Base-by-base conservation (phyloP, 2,797 vertebrate genomes). In the Darevskia mixta region DNA sequence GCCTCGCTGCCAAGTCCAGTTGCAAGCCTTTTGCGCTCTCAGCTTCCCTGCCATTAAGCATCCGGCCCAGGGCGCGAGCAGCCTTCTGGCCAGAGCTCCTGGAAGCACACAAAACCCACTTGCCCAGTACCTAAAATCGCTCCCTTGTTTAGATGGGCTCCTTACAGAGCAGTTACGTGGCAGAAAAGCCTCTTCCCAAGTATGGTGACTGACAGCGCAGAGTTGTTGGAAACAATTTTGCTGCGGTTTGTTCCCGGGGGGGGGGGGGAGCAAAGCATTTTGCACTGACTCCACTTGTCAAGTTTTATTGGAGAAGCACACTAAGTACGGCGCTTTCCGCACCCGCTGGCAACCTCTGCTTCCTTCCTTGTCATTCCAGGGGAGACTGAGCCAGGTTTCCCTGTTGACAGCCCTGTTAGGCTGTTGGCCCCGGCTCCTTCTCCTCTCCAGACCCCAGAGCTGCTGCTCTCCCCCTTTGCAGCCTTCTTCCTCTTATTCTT, bases 81-180 rank as follows among this genome's bases (percentile, higher is more conserved):
- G 6, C 25, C 58, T 49, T 5, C 0, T 1, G 61, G 25, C 17
- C 49, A 38, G 1, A 66, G 32, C 10, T 35, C 82, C 23, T 69
- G 64, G 20, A 49, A 86, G 41, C 55, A 15, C 41, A 71, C 4
- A 8, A 17, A 3, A 25, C 17, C 81, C 87, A 18, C 0, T 73
- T 86, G 83, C 18, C 58, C 49, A 61, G 38, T 69, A 11, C 3
- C 25, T 67, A 29, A 55, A 29, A 78, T 8, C 66, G 27, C 84
- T 71, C 86, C 6, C 20, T 11, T 1, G 3, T 35, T 79, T 0
- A 0, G 8, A 35, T 3, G 2, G 7, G 29, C 45, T 73, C 41
- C 23, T 81, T 73, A 23, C 29, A 7, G 18, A 2, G 0, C 7
- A n/a, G 15, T 0, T 66, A 1, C 13, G 38, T 25, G 18, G n/a